Percentiles rank a stretch among this genome's conserved stretches.
Evolutionary conservation across 2,113 vertebrate species (phyloP).

Genomic region (Monarcha castaneiventris): DNA sequence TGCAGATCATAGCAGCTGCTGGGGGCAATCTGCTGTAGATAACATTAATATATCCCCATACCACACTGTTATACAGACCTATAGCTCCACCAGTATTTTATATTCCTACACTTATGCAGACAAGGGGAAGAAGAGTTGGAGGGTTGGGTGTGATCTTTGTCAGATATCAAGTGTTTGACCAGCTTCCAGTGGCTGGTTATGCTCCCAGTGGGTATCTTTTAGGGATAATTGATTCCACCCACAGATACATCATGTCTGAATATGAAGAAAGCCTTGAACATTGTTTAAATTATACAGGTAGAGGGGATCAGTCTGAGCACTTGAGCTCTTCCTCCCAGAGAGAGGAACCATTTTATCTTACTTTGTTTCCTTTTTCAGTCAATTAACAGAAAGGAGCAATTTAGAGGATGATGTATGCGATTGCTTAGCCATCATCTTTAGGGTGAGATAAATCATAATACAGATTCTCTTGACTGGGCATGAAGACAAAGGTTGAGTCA

Average conservation of each 20-base stretch:
- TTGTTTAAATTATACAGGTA: neutral
- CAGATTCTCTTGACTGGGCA: neutral
- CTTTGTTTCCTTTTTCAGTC: conserved; percentile 29
- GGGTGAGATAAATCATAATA: neutral
- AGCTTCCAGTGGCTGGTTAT: neutral
- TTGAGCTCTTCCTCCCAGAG: neutral
- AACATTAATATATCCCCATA: neutral
- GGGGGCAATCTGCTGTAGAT: neutral
- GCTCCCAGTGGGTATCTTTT: neutral
- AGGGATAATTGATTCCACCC: neutral
- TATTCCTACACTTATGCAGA: neutral
- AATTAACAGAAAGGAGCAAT: conserved; percentile 30
- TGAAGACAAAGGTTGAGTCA: conserved; percentile 40
- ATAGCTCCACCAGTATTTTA: neutral
- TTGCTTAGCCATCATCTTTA: conserved; percentile 27
- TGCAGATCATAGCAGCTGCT: neutral
- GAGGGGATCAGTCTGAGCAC: neutral
- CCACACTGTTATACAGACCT: neutral
- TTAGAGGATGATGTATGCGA: neutral
- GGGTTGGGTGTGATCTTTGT: neutral
- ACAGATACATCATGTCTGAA: neutral
- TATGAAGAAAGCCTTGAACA: neutral
- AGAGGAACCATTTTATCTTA: conserved; percentile 18
- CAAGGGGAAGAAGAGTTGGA: neutral
- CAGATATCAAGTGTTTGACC: neutral